Conservation (phyloP, 2,797 vertebrate genomes). For the Calcarius lapponicus region DNA sequence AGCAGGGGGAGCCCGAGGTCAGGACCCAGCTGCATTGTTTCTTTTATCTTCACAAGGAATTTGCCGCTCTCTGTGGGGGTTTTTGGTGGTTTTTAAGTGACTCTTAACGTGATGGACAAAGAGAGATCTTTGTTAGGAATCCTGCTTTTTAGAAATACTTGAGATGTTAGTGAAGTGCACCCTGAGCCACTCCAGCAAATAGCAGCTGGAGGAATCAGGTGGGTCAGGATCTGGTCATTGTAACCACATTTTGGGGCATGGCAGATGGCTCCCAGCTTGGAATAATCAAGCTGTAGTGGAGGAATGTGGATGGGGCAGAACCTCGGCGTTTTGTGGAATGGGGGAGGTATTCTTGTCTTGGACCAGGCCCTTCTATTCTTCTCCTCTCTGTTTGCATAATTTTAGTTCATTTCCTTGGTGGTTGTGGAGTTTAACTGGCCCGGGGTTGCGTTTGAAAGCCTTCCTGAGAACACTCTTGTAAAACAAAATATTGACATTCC, state of each 20-base stretch:
- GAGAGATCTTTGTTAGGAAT: constrained; percentile 41
- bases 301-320: constrained; percentile 42
- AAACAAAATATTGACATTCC: not conserved
- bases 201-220: not conserved
- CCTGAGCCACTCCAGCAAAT: constrained; percentile 32
- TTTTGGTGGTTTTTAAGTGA: not conserved
- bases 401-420: not conserved
- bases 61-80: not conserved
- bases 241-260: not conserved
- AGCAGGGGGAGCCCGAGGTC: constrained; percentile 55
- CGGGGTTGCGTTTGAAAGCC: not conserved
- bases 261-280: constrained; percentile 20
- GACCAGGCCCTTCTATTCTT: constrained; percentile 49
- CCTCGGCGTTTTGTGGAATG: not conserved
- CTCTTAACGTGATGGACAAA: constrained; percentile 46
- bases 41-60: constrained; percentile 63
- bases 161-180: not conserved
- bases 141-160: constrained; percentile 16
- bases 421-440: not conserved
- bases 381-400: constrained; percentile 49
- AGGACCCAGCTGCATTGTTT: constrained; percentile 27
- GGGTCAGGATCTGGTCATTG: not conserved
- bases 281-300: constrained; percentile 16
- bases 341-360: constrained; percentile 37
- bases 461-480: not conserved